phyloP scores from a whole-genome alignment of 2,113 vertebrate species.

The Ciconia stormi region DNA sequence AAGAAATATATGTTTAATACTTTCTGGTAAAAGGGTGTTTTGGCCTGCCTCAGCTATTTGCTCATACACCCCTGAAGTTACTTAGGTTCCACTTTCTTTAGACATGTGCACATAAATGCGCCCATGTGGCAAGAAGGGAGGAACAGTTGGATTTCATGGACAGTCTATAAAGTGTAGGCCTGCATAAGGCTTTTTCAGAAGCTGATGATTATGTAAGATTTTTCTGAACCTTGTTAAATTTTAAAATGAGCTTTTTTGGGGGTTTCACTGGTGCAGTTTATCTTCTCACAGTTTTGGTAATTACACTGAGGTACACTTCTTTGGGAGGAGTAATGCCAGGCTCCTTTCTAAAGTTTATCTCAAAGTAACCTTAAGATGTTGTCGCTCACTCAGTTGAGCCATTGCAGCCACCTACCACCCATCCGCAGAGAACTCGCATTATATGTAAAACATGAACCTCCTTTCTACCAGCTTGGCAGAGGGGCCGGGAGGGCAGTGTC shows the following conservation, averaged over 20 bases:
- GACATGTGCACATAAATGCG: background rate
- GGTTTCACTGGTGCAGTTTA: background rate
- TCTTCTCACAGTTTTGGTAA: background rate
- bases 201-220: background rate
- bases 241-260: background rate
- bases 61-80: background rate
- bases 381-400: background rate
- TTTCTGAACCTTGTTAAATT: background rate
- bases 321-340: background rate
- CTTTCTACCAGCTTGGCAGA: background rate
- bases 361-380: background rate
- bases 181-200: background rate
- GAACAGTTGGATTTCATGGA: background rate
- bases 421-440: background rate
- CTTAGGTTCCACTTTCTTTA: background rate
- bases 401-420: background rate
- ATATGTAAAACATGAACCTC: fast-evolving
- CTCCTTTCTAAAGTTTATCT: background rate
- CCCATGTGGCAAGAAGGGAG: background rate
- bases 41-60: background rate
- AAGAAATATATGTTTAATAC: background rate
- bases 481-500: background rate
- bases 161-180: background rate
- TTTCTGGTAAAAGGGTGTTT: background rate
- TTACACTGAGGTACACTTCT: background rate